phyloP scores from a whole-genome alignment of 2,888 invertebrate genomes.

The Diloba caeruleocephala region DNA sequence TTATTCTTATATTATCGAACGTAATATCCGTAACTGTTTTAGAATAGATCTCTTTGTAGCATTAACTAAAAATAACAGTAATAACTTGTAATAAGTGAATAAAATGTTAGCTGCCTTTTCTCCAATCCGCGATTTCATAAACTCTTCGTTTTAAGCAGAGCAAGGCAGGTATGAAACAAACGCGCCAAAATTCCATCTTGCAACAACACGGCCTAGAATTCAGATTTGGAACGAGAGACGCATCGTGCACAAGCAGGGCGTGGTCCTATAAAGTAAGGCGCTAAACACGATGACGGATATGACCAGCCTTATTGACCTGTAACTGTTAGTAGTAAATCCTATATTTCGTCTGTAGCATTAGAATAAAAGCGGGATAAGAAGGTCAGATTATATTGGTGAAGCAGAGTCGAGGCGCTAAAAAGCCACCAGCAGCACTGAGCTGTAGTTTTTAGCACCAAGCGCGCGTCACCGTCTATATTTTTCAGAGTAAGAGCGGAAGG shows the following conservation, averaged over 20 bases:
- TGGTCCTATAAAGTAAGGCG: conserved; percentile 70
- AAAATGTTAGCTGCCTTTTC: too few species aligned
- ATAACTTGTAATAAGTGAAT: too few species aligned
- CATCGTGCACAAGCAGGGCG: conserved; percentile 72
- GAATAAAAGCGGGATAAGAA: conserved; percentile 21
- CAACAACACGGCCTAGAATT: conserved; percentile 69
- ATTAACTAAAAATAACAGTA: too few species aligned
- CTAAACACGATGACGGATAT: conserved; percentile 45
- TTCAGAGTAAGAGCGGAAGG: conserved; percentile 41
- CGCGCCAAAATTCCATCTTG: conserved; percentile 27
- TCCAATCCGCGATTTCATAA: too few species aligned
- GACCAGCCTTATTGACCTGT: conserved; percentile 34
- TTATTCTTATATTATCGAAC: too few species aligned
- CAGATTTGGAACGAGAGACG: conserved; percentile 64
- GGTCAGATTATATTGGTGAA: conserved; percentile 58
- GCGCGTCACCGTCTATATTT: conserved; percentile 23
- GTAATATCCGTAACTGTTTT: too few species aligned
- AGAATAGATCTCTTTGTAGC: too few species aligned
- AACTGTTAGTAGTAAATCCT: conserved; percentile 2
- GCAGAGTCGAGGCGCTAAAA: conserved; percentile 14
- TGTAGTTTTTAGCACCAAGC: conserved; percentile 10
- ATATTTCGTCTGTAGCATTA: conserved; percentile 4
- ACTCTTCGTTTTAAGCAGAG: too few species aligned
- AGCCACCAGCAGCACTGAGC: conserved; percentile 30
- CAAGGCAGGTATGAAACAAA: conserved; percentile 1